Conservation (phyloP, 2,113 vertebrate species). For the Neoarius graeffei region DNA sequence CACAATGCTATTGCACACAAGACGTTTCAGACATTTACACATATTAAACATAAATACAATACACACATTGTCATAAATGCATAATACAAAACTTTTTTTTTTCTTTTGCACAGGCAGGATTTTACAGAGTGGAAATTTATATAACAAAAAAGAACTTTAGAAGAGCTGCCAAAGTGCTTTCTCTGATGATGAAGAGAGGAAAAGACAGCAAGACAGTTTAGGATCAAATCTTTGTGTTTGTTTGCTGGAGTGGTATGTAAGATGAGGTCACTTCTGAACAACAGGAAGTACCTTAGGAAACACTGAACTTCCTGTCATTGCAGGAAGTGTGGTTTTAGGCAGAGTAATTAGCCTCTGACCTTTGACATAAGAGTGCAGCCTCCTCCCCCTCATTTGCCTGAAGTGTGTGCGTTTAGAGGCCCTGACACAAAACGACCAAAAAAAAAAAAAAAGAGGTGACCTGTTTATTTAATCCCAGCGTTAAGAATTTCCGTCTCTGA, state of each 20-base stretch:
- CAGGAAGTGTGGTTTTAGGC: slow-evolving; percentile 63
- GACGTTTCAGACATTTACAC: slow-evolving; percentile 71
- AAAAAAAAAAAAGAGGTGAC: slow-evolving; percentile 42
- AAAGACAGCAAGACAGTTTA: slow-evolving; percentile 54
- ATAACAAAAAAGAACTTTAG: slow-evolving; percentile 54
- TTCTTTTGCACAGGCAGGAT: slow-evolving; percentile 47
- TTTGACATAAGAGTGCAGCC: slow-evolving; percentile 41
- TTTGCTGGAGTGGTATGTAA: slow-evolving; percentile 41
- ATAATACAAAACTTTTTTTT: slow-evolving; percentile 60
- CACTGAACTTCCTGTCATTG: slow-evolving; percentile 68
- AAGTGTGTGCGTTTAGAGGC: slow-evolving; percentile 40
- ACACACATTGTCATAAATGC: slow-evolving; percentile 64
- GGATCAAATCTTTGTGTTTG: slow-evolving; percentile 25
- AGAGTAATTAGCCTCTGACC: slow-evolving; percentile 57
- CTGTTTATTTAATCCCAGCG: slow-evolving; percentile 38
- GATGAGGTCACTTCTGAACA: slow-evolving; percentile 64
- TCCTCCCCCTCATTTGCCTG: slow-evolving; percentile 14
- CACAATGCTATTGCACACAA: slow-evolving; percentile 80
- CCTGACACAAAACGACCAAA: background rate
- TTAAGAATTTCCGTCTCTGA: slow-evolving; percentile 28
- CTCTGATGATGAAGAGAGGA: slow-evolving; percentile 59
- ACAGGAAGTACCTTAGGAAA: slow-evolving; percentile 69
- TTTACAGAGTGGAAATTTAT: slow-evolving; percentile 56
- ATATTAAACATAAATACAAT: slow-evolving; percentile 68
- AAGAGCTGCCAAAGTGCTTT: slow-evolving; percentile 81